A percentile compares a stretch with the other conserved stretches of the same genome.
Evolutionary conservation across 2,113 vertebrate genomes (phyloP).

Genomic region (Poicephalus meyeri): DNA sequence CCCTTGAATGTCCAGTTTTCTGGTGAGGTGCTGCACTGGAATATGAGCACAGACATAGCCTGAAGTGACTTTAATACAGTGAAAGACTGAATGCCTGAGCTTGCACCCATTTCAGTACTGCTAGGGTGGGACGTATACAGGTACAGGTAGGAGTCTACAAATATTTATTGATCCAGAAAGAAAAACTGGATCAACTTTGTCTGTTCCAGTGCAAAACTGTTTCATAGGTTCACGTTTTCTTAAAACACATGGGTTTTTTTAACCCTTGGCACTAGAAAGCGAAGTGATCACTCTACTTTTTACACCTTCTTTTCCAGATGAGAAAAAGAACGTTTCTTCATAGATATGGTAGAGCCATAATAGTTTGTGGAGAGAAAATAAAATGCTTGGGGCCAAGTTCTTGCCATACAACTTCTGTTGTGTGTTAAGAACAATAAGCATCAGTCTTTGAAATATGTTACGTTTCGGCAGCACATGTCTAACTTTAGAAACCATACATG

Average conservation of each 20-base stretch:
- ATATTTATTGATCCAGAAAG: background rate
- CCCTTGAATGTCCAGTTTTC: background rate
- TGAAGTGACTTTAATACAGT: background rate
- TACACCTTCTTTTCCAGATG: background rate
- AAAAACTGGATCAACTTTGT: background rate
- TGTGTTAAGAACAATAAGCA: background rate
- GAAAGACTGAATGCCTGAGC: background rate
- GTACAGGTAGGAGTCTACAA: background rate
- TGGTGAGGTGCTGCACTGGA: background rate
- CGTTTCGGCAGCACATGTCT: constrained; percentile 52
- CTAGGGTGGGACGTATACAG: background rate
- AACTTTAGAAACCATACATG: constrained; percentile 12
- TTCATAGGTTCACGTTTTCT: background rate
- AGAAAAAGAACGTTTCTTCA: background rate
- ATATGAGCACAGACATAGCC: background rate
- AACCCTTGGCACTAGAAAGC: background rate
- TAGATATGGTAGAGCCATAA: background rate
- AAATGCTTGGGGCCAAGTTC: background rate
- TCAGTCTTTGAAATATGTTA: constrained; percentile 44
- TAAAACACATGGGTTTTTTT: background rate
- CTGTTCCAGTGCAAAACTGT: background rate
- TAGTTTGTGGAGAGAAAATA: background rate
- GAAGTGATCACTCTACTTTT: background rate
- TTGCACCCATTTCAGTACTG: background rate
- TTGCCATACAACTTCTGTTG: background rate